phyloP scores from a whole-genome alignment of 2,113 vertebrate genomes.

The Xerus inauris region DNA sequence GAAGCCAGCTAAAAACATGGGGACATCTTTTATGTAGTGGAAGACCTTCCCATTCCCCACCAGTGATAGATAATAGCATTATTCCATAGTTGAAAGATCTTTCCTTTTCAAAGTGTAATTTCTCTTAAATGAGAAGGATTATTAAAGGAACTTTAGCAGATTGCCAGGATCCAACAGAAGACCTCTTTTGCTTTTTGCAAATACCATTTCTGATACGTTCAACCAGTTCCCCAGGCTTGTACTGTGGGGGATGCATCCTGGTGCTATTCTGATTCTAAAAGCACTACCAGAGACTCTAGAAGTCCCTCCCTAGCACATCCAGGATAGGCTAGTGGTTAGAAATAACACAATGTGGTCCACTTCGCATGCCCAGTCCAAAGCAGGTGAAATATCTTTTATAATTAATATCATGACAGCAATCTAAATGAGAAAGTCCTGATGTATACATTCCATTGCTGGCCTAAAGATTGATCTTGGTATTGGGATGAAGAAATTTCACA shows the following conservation, averaged over 20 bases:
- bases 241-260: not conserved
- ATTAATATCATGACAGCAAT: not conserved
- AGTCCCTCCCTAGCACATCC: not conserved
- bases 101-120: conserved; percentile 14
- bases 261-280: not conserved
- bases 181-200: not conserved
- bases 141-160: not conserved
- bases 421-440: not conserved
- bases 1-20: not conserved
- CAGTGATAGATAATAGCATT: not conserved
- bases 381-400: not conserved
- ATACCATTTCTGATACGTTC: not conserved
- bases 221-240: not conserved
- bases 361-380: not conserved
- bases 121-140: conserved; percentile 28
- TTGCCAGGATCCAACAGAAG: not conserved
- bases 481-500: not conserved
- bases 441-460: not conserved
- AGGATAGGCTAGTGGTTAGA: not conserved
- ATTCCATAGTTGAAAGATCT: not conserved
- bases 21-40: not conserved
- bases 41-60: not conserved
- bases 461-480: not conserved
- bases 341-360: not conserved
- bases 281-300: not conserved